Base-by-base conservation (phyloP, 37 sponge, comb jelly and placozoan species). In the Beroe forskalii region DNA sequence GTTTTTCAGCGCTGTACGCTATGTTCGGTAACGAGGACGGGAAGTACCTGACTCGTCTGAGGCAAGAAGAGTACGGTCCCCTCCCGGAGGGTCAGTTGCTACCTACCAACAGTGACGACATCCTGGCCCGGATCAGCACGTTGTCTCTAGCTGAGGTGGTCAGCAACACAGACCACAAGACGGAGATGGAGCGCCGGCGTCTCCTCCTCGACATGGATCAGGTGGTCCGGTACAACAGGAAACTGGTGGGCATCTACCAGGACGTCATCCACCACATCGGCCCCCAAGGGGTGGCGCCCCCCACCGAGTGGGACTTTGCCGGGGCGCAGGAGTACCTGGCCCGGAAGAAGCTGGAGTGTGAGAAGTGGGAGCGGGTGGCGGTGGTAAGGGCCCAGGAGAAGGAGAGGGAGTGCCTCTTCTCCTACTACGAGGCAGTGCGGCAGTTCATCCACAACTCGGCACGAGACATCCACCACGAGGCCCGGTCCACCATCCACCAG, bases 271-370 rank as follows among this genome's bases (percentile, higher is more conserved):
- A 80, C 27, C 86, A 80, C 27, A 80, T 80, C 35, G 86, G 86
- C 28, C 86, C 86, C 4, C 9, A 44, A 25, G 40, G 28, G 0
- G 86, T 38, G 27, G 44, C 44, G 12, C 86, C 86, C 22, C 86
- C 86, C 27, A 44, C 86, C 4, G 55, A 80, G 27, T 80, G 86
- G 86, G 86, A 80, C 55, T 80, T 80, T 37, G 8, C 23, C 30
- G 86, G 86, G n/a, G 86, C 86, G n/a, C 86, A 80, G 35, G 38
- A 80, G 43, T 80, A 80, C 86, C 86, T 80, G 6, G 17, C 44
- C 3, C 22, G 23, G 40, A 80, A 80, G 28, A 80, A 80, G 86
- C 20, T 80, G 14, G 86, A 80, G 86, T 80, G 28, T 80, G 86
- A 80, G 55, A 80, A 80, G 40, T 80, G 86, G 86, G 86, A 80